Percentiles rank a stretch among this genome's conserved stretches.
phyloP scores from a whole-genome alignment of 2,888 invertebrate species.

The Eupithecia insigniata region DNA sequence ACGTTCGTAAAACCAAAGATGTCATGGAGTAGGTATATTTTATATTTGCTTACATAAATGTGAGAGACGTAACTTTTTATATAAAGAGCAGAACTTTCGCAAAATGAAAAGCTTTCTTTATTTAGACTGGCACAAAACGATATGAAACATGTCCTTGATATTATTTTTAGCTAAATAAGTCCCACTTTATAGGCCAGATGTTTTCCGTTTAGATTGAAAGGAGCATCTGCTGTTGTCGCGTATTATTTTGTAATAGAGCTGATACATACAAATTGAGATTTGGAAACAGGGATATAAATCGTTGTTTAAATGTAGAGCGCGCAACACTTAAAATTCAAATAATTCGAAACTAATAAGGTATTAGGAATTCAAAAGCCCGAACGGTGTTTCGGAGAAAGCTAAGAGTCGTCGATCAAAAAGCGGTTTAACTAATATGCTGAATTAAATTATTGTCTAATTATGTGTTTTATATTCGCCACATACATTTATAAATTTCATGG shows the following conservation, averaged over 20 bases:
- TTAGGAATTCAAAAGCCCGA: conserved; percentile 5
- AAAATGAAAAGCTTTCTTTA: background rate
- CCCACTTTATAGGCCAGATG: conserved; percentile 33
- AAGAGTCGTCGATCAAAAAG: background rate
- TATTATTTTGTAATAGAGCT: conserved; percentile 20
- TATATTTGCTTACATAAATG: background rate
- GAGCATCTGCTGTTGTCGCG: conserved; percentile 24
- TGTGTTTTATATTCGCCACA: background rate
- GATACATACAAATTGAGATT: conserved; percentile 24
- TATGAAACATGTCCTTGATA: conserved; percentile 28
- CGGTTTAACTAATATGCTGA: conserved; percentile 11
- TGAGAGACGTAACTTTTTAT: background rate
- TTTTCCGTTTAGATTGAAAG: conserved; percentile 35
- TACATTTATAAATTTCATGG: conserved; percentile 8
- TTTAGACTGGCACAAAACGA: conserved; percentile 1
- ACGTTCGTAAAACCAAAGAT: conserved; percentile 2
- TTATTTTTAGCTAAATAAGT: conserved; percentile 20
- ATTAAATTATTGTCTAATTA: conserved; percentile 4
- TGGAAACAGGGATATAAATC: conserved; percentile 6
- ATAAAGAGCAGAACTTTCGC: background rate
- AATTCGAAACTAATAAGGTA: background rate
- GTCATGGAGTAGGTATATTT: background rate
- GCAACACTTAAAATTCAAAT: background rate
- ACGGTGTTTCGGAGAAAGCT: conserved; percentile 17
- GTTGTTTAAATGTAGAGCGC: background rate